phyloP scores from a whole-genome alignment of 2,888 invertebrate genomes.

The Leptinotarsa haldemani region DNA sequence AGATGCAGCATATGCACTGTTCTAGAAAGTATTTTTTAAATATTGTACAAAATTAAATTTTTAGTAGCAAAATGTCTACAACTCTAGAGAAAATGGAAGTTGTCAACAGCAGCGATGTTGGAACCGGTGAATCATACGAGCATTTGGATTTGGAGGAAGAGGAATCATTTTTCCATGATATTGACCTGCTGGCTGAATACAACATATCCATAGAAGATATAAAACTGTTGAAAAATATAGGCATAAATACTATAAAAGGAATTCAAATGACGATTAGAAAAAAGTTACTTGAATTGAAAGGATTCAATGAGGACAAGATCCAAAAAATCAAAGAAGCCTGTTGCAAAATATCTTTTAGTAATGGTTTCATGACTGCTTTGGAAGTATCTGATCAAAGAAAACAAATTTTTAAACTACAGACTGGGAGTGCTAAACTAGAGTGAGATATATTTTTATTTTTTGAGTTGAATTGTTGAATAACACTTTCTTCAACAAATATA shows the following conservation, averaged over 20 bases:
- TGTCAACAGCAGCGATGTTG: constrained; percentile 37
- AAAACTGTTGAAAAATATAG: constrained; percentile 79
- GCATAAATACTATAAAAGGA: constrained; percentile 85
- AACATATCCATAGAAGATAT: constrained; percentile 80
- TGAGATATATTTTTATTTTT: constrained; percentile 64
- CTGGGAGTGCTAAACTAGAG: constrained; percentile 78
- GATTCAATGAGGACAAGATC: constrained; percentile 77
- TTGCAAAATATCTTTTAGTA: constrained; percentile 71
- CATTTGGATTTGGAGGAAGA: constrained; percentile 70
- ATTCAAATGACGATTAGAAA: constrained; percentile 84
- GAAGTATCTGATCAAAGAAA: constrained; percentile 80
- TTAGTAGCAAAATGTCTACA: background rate
- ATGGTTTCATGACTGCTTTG: constrained; percentile 79
- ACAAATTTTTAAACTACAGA: constrained; percentile 77
- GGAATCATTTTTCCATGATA: constrained; percentile 80
- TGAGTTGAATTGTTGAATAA: too few relatives aligned
- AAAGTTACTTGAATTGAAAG: constrained; percentile 78
- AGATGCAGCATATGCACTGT: too few relatives aligned
- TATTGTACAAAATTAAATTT: too few relatives aligned
- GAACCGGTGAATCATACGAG: constrained; percentile 44
- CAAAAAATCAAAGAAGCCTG: constrained; percentile 85
- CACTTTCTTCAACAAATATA: background rate
- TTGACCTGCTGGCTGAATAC: constrained; percentile 74
- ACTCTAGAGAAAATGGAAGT: constrained; percentile 39
- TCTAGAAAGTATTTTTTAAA: too few relatives aligned